Base-by-base conservation (phyloP, 2,113 vertebrate genomes). In the Caranx ignobilis region DNA sequence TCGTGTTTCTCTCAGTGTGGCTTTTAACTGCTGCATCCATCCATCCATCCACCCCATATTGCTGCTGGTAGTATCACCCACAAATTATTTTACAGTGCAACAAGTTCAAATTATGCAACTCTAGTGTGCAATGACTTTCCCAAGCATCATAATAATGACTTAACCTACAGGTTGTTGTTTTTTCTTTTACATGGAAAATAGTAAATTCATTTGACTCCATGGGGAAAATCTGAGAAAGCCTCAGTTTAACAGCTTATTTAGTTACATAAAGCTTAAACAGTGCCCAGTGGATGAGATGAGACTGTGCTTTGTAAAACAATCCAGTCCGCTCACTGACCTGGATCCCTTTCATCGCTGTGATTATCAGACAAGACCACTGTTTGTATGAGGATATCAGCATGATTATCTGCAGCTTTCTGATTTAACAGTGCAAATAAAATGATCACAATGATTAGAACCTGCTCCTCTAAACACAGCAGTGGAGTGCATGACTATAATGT, bases 111-210 rank as follows among this genome's bases (percentile, higher is more conserved):
- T 69, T 15, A 50, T 57, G 31, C 37, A 21, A 9, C 48, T 52
- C 47, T 39, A 41, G 26, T 43, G 48, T 19, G 3, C 2, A 45
- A 61, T 15, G 19, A 67, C 48, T 72, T 68, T 71, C 21, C 82
- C 72, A 82, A 82, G 57, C 68, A 83, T 64, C 16, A 62, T 34
- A 54, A 31, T 34, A 35, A 76, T 50, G 18, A 74, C 15, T 43
- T 52, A 67, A 48, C 62, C 41, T 84, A 50, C 67, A 84, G 61
- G 67, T 41, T 9, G 35, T 37, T 26, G 26, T 37, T 47, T 79
- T 15, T 48, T 47, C 35, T 37, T 41, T 79, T 12, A 43, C 7
- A 54, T 62, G 5, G 48, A 39, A 75, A 68, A 79, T 16, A 41
- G n/a, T 34, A 48, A 75, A 55, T 67, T 48, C 6, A 59, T 12